Percentiles rank a stretch among this genome's conserved stretches.
Evolutionary conservation across 2,888 invertebrate genomes (phyloP).

Genomic region (Eupithecia inturbata): DNA sequence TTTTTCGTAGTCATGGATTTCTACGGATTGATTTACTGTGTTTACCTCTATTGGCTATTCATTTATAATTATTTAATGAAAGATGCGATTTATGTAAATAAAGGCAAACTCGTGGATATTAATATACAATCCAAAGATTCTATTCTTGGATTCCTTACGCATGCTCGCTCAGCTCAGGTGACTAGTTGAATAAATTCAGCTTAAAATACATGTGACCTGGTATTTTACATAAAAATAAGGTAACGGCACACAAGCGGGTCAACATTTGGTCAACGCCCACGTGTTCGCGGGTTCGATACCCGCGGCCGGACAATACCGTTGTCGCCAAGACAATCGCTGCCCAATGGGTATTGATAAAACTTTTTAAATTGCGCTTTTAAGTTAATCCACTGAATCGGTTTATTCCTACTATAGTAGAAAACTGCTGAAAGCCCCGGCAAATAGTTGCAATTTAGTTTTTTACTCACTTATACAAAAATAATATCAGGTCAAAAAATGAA

Average conservation of each 20-base stretch:
- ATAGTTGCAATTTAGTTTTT: not conserved
- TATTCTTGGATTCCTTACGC: not conserved
- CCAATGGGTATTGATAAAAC: slow-evolving; percentile 11
- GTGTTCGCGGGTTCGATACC: slow-evolving; percentile 30
- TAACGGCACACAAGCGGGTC: slow-evolving; percentile 28
- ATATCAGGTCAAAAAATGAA: too few relatives aligned
- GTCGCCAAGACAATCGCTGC: slow-evolving; percentile 19
- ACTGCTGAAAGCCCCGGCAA: not conserved
- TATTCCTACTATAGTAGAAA: not conserved
- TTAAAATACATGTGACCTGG: not conserved
- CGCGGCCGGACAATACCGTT: slow-evolving; percentile 26
- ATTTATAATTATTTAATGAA: not conserved
- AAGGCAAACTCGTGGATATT: not conserved
- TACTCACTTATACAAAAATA: too few relatives aligned
- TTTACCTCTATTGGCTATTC: not conserved
- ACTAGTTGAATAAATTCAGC: not conserved
- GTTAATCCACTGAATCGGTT: not conserved
- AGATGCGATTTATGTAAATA: not conserved
- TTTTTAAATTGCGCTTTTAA: not conserved
- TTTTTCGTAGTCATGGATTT: too few relatives aligned
- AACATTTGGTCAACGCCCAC: slow-evolving; percentile 29
- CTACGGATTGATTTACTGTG: too few relatives aligned
- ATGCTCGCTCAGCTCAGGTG: not conserved
- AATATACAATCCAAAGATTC: not conserved
- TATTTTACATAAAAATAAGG: not conserved